Evolutionary conservation across 2,797 vertebrate genomes (phyloP).

Genomic region (Stomatorhinus walkeri): DNA sequence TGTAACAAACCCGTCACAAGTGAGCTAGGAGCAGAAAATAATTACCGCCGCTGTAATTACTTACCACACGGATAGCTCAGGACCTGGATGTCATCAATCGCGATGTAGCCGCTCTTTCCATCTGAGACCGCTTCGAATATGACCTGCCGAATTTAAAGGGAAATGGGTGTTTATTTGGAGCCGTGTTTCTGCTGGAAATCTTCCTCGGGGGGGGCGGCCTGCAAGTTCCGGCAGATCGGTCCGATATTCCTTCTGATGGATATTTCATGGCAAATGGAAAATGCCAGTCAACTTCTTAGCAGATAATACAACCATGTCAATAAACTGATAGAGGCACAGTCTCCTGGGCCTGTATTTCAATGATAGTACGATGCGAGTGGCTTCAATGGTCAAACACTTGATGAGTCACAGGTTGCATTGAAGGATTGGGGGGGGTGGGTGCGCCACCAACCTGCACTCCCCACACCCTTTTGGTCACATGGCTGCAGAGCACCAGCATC

Average conservation of each 20-base stretch:
- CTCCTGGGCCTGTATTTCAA: not conserved
- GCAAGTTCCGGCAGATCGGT: not conserved
- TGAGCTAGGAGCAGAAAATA: conserved; percentile 11
- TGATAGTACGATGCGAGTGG: not conserved
- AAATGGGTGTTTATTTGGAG: conserved; percentile 34
- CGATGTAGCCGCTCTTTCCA: conserved; percentile 88
- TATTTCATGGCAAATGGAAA: not conserved
- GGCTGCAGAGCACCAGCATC: not conserved
- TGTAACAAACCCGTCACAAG: conserved; percentile 27
- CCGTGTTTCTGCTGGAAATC: conserved; percentile 1
- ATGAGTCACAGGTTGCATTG: not conserved
- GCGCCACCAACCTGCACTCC: not conserved
- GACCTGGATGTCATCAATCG: conserved; percentile 97
- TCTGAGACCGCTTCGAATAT: conserved; percentile 95
- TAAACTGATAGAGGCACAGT: not conserved
- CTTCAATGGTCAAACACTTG: not conserved
- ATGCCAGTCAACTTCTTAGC: not conserved
- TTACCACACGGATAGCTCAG: conserved; percentile 98
- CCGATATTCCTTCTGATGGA: not conserved
- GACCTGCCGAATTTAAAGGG: conserved; percentile 70
- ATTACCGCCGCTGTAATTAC: conserved; percentile 44
- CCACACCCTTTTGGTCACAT: not conserved
- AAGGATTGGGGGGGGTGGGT: not conserved
- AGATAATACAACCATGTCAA: not conserved
- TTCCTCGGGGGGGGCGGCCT: not conserved